Conservation (phyloP, 2,888 invertebrate species). For the Cerastis leucographa region DNA sequence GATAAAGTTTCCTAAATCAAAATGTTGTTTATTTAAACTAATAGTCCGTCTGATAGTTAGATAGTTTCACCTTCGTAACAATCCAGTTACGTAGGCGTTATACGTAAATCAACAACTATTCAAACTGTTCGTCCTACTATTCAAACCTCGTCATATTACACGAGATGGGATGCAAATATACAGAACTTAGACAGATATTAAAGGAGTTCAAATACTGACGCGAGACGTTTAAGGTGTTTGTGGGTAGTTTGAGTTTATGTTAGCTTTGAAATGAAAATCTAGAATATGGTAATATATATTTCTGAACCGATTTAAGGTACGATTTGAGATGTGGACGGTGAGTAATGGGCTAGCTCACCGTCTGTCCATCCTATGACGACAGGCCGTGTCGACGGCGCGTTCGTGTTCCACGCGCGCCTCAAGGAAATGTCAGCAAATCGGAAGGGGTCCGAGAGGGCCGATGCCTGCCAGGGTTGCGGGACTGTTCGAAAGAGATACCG, state of each 20-base stretch:
- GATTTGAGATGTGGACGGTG: too few species aligned
- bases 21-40: background rate
- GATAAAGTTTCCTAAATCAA: background rate
- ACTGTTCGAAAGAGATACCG: too few species aligned
- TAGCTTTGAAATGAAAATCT: background rate
- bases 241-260: constrained; percentile 2
- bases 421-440: too few species aligned
- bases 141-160: background rate
- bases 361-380: too few species aligned
- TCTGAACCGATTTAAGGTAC: too few species aligned
- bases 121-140: too few species aligned
- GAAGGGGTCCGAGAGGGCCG: too few species aligned
- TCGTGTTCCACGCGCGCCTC: too few species aligned
- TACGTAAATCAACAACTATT: constrained; percentile 31
- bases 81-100: background rate
- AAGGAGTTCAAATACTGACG: constrained; percentile 24
- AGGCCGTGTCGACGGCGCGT: too few species aligned
- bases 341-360: too few species aligned
- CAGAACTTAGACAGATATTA: constrained; percentile 39
- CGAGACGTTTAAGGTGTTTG: constrained; percentile 19
- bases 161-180: constrained; percentile 29
- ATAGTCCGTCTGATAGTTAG: background rate
- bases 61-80: background rate
- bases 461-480: too few species aligned
- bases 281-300: background rate